Conservation (phyloP, 2,888 invertebrate species). For the Drosophila nigricruria region DNA sequence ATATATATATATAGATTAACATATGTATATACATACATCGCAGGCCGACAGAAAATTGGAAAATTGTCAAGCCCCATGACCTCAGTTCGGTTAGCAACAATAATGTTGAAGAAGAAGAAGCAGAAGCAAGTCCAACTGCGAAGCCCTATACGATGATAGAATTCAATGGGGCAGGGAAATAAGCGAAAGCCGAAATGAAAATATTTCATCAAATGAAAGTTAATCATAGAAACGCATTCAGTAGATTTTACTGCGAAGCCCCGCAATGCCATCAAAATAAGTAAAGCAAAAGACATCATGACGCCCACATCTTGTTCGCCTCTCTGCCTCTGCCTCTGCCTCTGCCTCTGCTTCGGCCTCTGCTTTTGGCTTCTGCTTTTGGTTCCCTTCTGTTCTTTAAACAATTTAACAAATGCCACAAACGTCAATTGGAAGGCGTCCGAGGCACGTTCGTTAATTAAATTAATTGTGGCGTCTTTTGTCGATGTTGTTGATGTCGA, state of each 20-base stretch:
- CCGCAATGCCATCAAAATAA: constrained; percentile 61
- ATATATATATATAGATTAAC: too few relatives aligned
- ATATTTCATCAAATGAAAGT: constrained; percentile 74
- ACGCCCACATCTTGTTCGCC: constrained; percentile 41
- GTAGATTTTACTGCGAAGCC: constrained; percentile 66
- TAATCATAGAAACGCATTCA: constrained; percentile 70
- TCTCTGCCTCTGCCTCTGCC: background rate
- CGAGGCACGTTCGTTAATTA: constrained; percentile 61
- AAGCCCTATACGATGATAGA: constrained; percentile 44
- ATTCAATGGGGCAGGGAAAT: constrained; percentile 14
- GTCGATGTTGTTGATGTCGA: constrained; percentile 16
- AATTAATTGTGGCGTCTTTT: constrained; percentile 65
- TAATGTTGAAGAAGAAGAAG: background rate
- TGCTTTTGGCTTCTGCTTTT: background rate
- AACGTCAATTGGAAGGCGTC: constrained; percentile 64
- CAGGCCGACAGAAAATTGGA: constrained; percentile 20
- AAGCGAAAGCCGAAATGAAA: constrained; percentile 60
- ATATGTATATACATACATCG: background rate
- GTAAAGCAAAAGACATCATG: constrained; percentile 50
- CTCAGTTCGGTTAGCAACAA: constrained; percentile 51
- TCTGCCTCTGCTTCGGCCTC: background rate
- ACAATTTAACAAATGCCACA: constrained; percentile 66
- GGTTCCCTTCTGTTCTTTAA: constrained; percentile 49
- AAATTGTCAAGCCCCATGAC: constrained; percentile 39
- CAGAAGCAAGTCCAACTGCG: constrained; percentile 31